Conservation (phyloP, 2,888 invertebrate species). For the Cephalotes varians region DNA sequence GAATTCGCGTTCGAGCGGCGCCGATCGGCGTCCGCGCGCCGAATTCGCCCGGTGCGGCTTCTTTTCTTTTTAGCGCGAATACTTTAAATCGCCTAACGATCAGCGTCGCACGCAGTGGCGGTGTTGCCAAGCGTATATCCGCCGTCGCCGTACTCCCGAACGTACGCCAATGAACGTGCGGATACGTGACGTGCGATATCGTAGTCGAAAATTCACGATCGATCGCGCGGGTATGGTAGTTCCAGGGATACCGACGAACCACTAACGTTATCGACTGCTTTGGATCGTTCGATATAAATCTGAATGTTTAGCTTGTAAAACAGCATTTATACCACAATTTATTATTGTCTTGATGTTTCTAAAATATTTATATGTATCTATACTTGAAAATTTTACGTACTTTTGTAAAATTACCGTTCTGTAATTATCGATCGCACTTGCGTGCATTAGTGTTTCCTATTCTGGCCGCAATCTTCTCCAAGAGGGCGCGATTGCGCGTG, state of each 20-base stretch:
- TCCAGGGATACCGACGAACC: background rate
- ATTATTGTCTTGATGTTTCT: background rate
- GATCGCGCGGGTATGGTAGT: background rate
- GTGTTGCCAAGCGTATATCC: conserved; percentile 76
- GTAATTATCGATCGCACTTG: background rate
- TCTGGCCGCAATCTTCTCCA: too few species aligned
- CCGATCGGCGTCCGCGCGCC: conserved; percentile 54
- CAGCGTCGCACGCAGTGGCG: conserved; percentile 79
- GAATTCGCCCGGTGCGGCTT: conserved; percentile 74
- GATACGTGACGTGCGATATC: conserved; percentile 58
- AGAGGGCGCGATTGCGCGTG: background rate
- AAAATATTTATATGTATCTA: background rate
- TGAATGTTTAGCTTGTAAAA: background rate
- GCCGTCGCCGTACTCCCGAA: conserved; percentile 35
- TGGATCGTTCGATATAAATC: background rate
- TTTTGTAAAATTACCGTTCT: background rate
- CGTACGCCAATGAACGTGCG: conserved; percentile 30
- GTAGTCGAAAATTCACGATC: background rate
- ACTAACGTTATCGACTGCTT: background rate
- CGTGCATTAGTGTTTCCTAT: background rate
- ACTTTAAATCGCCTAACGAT: conserved; percentile 84
- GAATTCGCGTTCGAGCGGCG: conserved; percentile 32
- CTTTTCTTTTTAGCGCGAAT: conserved; percentile 85
- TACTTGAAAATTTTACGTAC: background rate
- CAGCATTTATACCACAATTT: background rate